Conservation (phyloP, 53 echinoderm and acorn worm species). For the Echinarachnius parma region DNA sequence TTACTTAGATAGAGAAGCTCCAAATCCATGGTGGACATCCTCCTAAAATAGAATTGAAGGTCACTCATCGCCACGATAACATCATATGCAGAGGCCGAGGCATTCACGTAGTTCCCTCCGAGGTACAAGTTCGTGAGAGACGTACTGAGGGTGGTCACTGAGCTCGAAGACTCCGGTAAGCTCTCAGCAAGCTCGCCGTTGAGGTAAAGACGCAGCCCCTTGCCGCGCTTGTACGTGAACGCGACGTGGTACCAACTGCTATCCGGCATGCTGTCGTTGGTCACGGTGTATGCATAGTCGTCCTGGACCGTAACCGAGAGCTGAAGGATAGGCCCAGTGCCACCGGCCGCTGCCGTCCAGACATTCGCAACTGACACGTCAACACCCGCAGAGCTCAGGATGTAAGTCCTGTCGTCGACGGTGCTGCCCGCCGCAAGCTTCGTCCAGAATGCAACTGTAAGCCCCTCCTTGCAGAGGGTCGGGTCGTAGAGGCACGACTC, state of each 20-base stretch:
- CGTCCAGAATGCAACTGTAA: conserved; percentile 62
- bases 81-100: neutral
- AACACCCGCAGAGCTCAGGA: conserved; percentile 44
- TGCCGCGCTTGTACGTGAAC: conserved; percentile 39
- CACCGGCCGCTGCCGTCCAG: neutral
- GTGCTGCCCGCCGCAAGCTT: conserved; percentile 27
- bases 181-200: conserved; percentile 34
- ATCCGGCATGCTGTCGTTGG: conserved; percentile 42
- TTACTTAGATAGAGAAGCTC: conserved; percentile 59
- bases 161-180: neutral
- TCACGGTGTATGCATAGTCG: conserved; percentile 13
- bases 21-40: conserved; percentile 22
- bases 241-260: conserved; percentile 63
- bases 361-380: conserved; percentile 12
- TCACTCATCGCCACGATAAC: conserved; percentile 61
- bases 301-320: conserved; percentile 22
- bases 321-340: conserved; percentile 1
- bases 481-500: conserved; percentile 69
- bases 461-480: conserved; percentile 56
- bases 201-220: conserved; percentile 42
- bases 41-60: conserved; percentile 60
- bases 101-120: conserved; percentile 10
- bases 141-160: neutral
- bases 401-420: conserved; percentile 16
- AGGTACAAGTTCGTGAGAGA: conserved; percentile 21